phyloP scores from a whole-genome alignment of 2,797 vertebrate species.

The Aythya fuligula region DNA sequence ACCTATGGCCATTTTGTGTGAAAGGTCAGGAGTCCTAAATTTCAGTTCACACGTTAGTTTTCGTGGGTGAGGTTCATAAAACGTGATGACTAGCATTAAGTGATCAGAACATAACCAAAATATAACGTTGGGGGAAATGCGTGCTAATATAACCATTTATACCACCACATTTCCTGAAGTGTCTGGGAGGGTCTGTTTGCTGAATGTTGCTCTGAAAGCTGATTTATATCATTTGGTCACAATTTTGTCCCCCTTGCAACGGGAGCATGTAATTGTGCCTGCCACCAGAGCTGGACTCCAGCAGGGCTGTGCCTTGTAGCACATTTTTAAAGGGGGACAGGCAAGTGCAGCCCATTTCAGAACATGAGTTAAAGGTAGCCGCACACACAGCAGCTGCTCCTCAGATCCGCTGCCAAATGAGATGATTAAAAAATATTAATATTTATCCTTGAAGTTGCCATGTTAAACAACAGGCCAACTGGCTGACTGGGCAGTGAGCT shows the following conservation, averaged over 20 bases:
- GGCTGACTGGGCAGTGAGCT: neutral
- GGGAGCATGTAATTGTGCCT: neutral
- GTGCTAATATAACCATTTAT: neutral
- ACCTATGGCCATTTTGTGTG: conserved; percentile 61
- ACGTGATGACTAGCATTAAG: conserved; percentile 17
- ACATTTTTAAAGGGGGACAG: conserved; percentile 7
- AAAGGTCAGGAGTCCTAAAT: conserved; percentile 72
- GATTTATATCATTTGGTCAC: neutral
- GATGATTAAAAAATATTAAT: conserved; percentile 54
- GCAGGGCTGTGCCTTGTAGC: neutral
- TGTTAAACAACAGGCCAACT: neutral
- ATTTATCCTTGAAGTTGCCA: conserved; percentile 54
- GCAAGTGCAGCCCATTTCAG: conserved; percentile 3
- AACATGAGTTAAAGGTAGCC: neutral
- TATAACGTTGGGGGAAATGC: neutral
- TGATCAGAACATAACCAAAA: neutral
- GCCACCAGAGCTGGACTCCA: neutral
- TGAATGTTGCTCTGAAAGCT: conserved; percentile 4
- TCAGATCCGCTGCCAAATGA: conserved; percentile 33
- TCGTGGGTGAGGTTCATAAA: conserved; percentile 47
- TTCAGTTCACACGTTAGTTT: conserved; percentile 44
- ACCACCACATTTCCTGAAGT: neutral
- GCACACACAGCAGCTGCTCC: conserved; percentile 13
- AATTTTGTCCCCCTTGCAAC: neutral
- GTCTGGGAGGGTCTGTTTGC: neutral